Evolutionary conservation across 2,113 vertebrate species (phyloP).

Genomic region (Todiramphus saurophagus): DNA sequence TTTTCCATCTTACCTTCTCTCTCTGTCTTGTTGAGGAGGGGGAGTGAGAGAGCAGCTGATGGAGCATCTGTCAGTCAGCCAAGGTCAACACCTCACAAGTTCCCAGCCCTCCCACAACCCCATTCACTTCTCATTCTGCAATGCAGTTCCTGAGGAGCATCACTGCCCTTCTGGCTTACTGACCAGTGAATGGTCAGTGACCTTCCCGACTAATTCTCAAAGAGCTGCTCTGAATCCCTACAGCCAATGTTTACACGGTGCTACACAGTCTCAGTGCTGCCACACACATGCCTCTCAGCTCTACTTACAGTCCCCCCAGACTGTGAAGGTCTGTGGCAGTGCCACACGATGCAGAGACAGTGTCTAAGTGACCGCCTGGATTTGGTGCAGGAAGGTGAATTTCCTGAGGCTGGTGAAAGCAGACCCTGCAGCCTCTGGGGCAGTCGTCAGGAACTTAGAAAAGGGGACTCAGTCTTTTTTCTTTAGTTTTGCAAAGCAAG

Average conservation of each 20-base stretch:
- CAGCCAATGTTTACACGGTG: not conserved
- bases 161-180: not conserved
- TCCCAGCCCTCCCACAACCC: not conserved
- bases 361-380: not conserved
- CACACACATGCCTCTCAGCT: no score
- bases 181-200: not conserved
- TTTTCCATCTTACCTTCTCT: not conserved
- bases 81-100: not conserved
- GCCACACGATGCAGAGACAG: not conserved
- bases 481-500: not conserved
- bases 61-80: not conserved
- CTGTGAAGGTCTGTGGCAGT: not conserved
- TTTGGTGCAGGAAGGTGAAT: not conserved
- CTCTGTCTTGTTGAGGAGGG: not conserved
- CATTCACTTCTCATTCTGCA: not conserved
- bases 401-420: not conserved
- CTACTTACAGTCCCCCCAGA: not conserved
- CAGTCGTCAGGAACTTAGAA: not conserved
- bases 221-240: not conserved
- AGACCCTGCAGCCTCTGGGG: not conserved
- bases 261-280: not conserved
- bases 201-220: not conserved
- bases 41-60: not conserved
- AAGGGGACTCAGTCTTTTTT: not conserved
- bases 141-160: not conserved